Percentiles rank a stretch among this genome's conserved stretches.
phyloP scores from a whole-genome alignment of 2,888 invertebrate species.

The Eristalis pertinax region DNA sequence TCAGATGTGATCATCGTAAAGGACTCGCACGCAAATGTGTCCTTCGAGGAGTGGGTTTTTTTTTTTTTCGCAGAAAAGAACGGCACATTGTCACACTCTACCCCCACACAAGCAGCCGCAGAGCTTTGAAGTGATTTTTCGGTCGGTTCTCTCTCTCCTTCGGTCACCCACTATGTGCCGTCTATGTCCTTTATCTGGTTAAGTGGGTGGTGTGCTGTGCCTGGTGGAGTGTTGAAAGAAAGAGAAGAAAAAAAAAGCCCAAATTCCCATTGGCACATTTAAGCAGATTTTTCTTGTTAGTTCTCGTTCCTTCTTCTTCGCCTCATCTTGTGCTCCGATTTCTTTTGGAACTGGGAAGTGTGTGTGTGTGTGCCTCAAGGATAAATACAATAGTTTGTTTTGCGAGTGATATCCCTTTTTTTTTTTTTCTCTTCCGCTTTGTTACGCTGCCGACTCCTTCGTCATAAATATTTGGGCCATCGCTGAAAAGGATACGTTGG shows the following conservation, averaged over 20 bases:
- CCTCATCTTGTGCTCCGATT: conserved; percentile 19
- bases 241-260: no score
- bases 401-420: conserved; percentile 47
- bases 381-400: conserved; percentile 61
- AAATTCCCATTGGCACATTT: conserved; percentile 70
- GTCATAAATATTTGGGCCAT: conserved; percentile 54
- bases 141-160: conserved; percentile 17
- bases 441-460: conserved; percentile 1
- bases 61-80: conserved; percentile 32
- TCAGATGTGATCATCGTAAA: conserved; percentile 55
- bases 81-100: conserved; percentile 59
- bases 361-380: conserved; percentile 30
- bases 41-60: no score
- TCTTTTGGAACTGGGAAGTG: background rate
- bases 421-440: background rate
- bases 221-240: background rate
- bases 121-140: conserved; percentile 61
- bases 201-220: conserved; percentile 1
- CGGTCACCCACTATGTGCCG: conserved; percentile 9
- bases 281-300: conserved; percentile 69
- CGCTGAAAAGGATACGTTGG: conserved; percentile 35
- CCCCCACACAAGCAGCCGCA: background rate
- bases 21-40: conserved; percentile 24
- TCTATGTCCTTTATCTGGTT: conserved; percentile 55
- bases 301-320: conserved; percentile 20